Conservation (phyloP, 1,140 invertebrate species). For the Aphis gossypii region DNA sequence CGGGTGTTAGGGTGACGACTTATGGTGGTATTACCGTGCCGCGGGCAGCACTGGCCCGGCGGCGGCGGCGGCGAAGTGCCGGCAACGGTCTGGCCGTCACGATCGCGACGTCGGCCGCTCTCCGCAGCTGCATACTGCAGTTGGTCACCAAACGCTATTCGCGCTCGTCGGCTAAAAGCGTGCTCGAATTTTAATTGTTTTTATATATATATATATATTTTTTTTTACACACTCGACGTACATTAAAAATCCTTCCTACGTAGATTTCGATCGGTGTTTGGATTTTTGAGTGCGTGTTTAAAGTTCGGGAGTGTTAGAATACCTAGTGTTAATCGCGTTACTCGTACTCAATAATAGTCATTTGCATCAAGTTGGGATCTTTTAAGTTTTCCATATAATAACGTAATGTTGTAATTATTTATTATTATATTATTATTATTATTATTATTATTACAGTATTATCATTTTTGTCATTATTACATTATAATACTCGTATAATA, state of each 20-base stretch:
- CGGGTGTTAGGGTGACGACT: not conserved
- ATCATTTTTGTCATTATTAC: not conserved
- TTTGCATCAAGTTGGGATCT: not conserved
- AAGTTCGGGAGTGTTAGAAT: not conserved
- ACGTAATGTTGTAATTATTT: not conserved
- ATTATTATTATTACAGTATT: not conserved
- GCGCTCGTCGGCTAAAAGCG: not conserved
- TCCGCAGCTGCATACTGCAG: not conserved
- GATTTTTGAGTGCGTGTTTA: not conserved
- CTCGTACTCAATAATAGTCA: not conserved
- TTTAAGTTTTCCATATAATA: not conserved
- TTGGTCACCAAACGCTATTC: not conserved
- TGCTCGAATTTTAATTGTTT: not conserved
- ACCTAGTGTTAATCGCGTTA: not conserved
- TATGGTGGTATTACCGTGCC: not conserved
- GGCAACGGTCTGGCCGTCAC: constrained; percentile 38
- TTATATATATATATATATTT: no score
- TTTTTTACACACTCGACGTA: not conserved
- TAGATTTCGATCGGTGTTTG: not conserved
- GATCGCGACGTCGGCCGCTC: not conserved
- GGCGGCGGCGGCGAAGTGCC: not conserved
- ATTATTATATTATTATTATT: not conserved
- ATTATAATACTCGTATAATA: not conserved
- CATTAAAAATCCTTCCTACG: not conserved
- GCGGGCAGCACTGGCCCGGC: constrained; percentile 46